Base-by-base conservation (phyloP, 2,113 vertebrate species). In the Herpetotheres cachinnans region DNA sequence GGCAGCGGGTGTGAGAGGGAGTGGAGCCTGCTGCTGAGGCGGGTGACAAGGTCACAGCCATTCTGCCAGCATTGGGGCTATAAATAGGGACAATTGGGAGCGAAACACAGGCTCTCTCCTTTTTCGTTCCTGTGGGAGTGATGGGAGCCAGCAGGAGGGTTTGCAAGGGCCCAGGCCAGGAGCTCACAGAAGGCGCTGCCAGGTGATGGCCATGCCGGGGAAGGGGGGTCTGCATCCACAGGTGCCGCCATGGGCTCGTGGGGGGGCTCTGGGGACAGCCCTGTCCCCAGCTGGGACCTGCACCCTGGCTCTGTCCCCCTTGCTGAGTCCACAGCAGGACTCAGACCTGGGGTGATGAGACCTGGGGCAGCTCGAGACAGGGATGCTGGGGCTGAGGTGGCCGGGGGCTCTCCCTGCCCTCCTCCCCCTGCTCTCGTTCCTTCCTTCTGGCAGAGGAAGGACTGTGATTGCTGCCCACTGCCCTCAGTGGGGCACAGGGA, bases 51-150 rank as follows among this genome's bases (percentile, higher is more conserved):
- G 94, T 79, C 94, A 79, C 47, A 16, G 69, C 81, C 13, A 0
- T 14, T 65, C 94, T 94, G 95, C 92, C 94, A 92, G 77, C 69
- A 6, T 72, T 4, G 1, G 73, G 65, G 56, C 94, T 95, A 96
- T 93, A 97, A 96, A 96, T 96, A 96, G 95, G 90, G 92, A 95
- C 95, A 90, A 56, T 76, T 63, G 90, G 96, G 88, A 94, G 85
- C 18, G n/a, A 85, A 87, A 66, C 22, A 3, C 44, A 38, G 82
- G 24, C 85, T 90, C 65, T 65, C 77, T 93, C 95, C 94, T 96
- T 95, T 97, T 82, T 91, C 52, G 2, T 94, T 90, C 82, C 94
- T 82, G 56, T 14, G 0, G 77, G 50, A 93, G 81, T 11, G 6
- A 61, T 58, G 87, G 52, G 46, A 89, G 80, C 80, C 72, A 58